These are phyloP conservation scores for Dendrocincla tyrannina DNA, from an alignment of 2,797 vertebrate species.

Conservation along the genomic window DNA sequence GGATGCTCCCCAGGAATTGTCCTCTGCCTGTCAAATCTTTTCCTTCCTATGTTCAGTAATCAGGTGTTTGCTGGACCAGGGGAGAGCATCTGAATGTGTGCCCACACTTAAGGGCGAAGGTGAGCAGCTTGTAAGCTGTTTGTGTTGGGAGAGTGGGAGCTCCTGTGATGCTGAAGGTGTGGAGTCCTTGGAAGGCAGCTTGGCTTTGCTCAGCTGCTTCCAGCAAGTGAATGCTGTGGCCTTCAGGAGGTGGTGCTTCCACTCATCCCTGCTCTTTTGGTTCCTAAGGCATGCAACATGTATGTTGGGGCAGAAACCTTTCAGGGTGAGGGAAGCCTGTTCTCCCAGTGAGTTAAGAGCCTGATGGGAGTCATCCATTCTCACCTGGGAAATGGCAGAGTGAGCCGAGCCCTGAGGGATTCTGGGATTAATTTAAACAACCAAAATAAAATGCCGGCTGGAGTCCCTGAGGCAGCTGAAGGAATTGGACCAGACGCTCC, in stretches of 20 bases:
- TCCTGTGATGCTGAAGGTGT: background rate
- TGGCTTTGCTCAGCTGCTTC: background rate
- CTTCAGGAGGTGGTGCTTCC: background rate
- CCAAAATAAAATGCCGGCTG: background rate
- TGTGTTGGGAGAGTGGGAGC: background rate
- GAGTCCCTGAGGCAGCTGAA: background rate
- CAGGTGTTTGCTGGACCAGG: background rate
- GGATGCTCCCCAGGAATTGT: background rate
- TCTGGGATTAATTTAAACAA: background rate
- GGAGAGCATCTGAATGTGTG: background rate
- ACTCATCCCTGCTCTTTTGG: background rate
- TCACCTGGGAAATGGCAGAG: background rate
- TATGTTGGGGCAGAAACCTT: background rate
- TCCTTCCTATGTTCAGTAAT: background rate
- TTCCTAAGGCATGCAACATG: background rate
- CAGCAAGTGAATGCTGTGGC: fast-evolving
- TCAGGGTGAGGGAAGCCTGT: background rate
- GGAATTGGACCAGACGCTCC: background rate
- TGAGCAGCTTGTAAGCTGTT: background rate
- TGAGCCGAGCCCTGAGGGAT: background rate
- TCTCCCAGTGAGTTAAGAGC: background rate
- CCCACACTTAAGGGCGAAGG: fast-evolving
- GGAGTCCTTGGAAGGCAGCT: background rate
- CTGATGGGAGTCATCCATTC: background rate
- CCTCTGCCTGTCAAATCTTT: background rate